Evolutionary conservation across 2,888 invertebrate species (phyloP), one percentile per base, ranked within the genome.

Genomic region (Netelia melanura): DNA sequence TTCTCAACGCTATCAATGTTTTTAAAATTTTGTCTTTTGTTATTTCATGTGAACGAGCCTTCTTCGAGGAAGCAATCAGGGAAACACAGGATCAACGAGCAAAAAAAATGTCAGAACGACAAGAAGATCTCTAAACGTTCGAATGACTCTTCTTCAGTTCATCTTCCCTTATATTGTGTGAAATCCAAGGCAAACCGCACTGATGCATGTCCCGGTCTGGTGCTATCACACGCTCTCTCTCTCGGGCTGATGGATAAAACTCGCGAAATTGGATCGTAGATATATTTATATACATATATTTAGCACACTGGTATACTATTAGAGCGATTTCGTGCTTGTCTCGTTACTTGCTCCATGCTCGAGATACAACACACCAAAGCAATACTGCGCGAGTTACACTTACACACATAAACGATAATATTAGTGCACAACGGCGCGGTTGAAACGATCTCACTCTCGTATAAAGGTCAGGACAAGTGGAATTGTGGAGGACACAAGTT

Each of bases 231-330:
- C 44, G 21, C n/a, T n/a, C 52, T 58, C 48, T 58, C 48, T 64
- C 48, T 64, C 67, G 61, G 62, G 56, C 56, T 54, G 54, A 58
- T 64, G 65, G 10, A 56, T 25, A 38, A 68, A 68, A 75, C 70
- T 54, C 74, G 75, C 75, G 70, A 84, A 84, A 84, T 81, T 84
- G 81, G 81, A 84, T 84, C 58, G 17, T 58, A 21, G n/a, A 38
- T 56, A 17, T 56, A 17, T 56, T 17, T 56, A 21, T n/a, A 17
- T 17, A 25, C 25, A 8, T 44, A 14, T 62, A 30, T 52, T 74
- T 52, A 17, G 52, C 48, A 48, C 6, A 9, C 52, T 62, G 10
- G 25, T 54, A 25, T 44, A 54, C 56, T 23, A 65, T 65, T 65
- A 65, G 64, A 54, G 14, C 44, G 78, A 25, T 56, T 71, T 65